Conservation (phyloP, 2,888 invertebrate genomes). For the Doris montereyensis region DNA sequence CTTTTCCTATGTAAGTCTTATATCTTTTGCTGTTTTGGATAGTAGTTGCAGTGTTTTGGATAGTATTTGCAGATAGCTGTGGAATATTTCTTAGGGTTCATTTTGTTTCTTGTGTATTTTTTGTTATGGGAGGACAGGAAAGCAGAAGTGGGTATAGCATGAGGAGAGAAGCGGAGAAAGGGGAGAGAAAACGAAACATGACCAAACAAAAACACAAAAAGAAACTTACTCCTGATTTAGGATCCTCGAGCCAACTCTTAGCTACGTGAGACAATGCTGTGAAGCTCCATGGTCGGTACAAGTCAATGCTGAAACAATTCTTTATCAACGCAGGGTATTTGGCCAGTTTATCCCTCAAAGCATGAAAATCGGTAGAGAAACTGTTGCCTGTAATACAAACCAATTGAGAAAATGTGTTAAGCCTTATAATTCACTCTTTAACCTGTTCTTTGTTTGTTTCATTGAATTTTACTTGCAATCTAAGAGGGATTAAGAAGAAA, state of each 20-base stretch:
- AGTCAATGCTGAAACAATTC: constrained; percentile 61
- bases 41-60: too few species aligned
- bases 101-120: too few species aligned
- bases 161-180: background rate
- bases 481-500: too few species aligned
- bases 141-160: background rate
- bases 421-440: too few species aligned
- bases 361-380: constrained; percentile 56
- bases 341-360: constrained; percentile 55
- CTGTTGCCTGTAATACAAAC: constrained; percentile 55
- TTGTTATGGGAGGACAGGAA: background rate
- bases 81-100: too few species aligned
- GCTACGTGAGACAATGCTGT: constrained; percentile 64
- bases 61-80: too few species aligned
- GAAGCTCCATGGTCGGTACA: constrained; percentile 66
- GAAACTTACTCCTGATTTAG: constrained; percentile 56
- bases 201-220: too few species aligned
- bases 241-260: constrained; percentile 60
- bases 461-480: too few species aligned
- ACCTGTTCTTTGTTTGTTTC: too few species aligned
- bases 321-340: constrained; percentile 63
- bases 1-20: too few species aligned
- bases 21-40: too few species aligned
- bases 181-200: too few species aligned
- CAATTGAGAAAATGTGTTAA: background rate